Evolutionary conservation across 2,113 vertebrate genomes (phyloP).

Genomic region (Seriola aureovittata): DNA sequence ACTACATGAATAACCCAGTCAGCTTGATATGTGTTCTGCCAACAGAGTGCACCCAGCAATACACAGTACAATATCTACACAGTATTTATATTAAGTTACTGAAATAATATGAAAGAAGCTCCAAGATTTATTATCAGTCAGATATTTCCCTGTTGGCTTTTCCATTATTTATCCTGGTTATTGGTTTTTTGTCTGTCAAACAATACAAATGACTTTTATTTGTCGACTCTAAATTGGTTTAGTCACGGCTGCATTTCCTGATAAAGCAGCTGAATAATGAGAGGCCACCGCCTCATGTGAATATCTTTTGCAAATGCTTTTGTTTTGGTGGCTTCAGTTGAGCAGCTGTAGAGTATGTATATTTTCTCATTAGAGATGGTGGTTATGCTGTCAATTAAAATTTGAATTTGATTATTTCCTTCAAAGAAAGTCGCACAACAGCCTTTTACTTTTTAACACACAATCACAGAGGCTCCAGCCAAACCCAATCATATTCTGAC

Average conservation of each 20-base stretch:
- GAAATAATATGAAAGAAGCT: slow-evolving; percentile 39
- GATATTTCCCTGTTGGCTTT: slow-evolving; percentile 56
- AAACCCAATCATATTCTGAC: slow-evolving; percentile 11
- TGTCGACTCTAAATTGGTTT: slow-evolving; percentile 53
- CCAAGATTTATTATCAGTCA: slow-evolving; percentile 37
- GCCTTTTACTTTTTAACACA: slow-evolving; percentile 15
- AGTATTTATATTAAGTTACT: slow-evolving; percentile 39
- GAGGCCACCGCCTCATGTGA: slow-evolving; percentile 25
- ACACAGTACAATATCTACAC: slow-evolving; percentile 21
- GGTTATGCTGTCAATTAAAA: slow-evolving; percentile 26
- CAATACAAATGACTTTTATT: slow-evolving; percentile 57
- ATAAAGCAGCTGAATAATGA: slow-evolving; percentile 55
- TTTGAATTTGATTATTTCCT: slow-evolving; percentile 25
- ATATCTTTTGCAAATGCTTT: slow-evolving; percentile 50
- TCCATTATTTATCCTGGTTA: slow-evolving; percentile 49
- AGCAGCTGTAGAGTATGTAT: not conserved
- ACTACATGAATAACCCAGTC: not conserved
- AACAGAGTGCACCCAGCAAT: slow-evolving; percentile 24
- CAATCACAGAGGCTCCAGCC: slow-evolving; percentile 5
- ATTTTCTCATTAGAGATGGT: slow-evolving; percentile 47
- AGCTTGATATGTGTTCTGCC: slow-evolving; percentile 16
- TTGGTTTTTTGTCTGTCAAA: slow-evolving; percentile 57
- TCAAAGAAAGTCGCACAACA: not conserved
- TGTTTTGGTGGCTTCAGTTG: slow-evolving; percentile 34
- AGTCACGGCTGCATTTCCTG: slow-evolving; percentile 41